Evolutionary conservation across 1,140 invertebrate genomes (phyloP), one percentile per base, ranked within the genome.

Genomic region (Formica selysi): DNA sequence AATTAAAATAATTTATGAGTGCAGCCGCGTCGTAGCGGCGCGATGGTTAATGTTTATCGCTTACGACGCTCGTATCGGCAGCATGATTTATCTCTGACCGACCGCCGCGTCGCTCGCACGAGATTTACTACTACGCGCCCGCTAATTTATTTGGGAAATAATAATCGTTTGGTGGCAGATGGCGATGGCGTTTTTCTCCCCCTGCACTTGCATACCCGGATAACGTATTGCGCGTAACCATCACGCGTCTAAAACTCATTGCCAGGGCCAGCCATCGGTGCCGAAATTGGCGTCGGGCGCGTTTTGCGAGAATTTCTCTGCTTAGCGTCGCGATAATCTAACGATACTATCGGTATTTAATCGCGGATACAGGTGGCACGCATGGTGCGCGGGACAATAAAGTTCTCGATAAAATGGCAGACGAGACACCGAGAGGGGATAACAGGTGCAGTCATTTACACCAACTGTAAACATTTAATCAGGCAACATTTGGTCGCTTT

Each of bases 401-500:
- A 83, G 41, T 83, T 61, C 16, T 51, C 36, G 54, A 62, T 62
- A 83, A 83, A 83, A 83, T 41, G 70, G 68, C 79, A n/a, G 32
- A 36, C 41, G 54, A 29, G 29, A 38, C 2, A 36, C 11, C 3
- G 67, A n/a, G 26, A 19, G 67, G 78, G 36, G 26, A 22, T 83
- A 83, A 83, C 79, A 73, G 67, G 67, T 81, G 79, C 79, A 57
- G 38, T 73, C 54, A 83, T 83, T 83, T 71, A 73, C 79, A 83
- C 79, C 79, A 83, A 83, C 79, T 73, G 79, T 73, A 83, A 83
- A 83, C 79, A 83, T 83, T 83, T 83, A 83, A 83, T 83, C 54
- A 83, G 79, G 79, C 54, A 73, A 83, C 79, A 83, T 68, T 83
- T 83, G 79, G 79, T 48, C 68, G 54, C 54, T 73, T 61, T 83